Evolutionary conservation across 1,140 invertebrate species (phyloP).

Genomic region (Drosophila hydei): DNA sequence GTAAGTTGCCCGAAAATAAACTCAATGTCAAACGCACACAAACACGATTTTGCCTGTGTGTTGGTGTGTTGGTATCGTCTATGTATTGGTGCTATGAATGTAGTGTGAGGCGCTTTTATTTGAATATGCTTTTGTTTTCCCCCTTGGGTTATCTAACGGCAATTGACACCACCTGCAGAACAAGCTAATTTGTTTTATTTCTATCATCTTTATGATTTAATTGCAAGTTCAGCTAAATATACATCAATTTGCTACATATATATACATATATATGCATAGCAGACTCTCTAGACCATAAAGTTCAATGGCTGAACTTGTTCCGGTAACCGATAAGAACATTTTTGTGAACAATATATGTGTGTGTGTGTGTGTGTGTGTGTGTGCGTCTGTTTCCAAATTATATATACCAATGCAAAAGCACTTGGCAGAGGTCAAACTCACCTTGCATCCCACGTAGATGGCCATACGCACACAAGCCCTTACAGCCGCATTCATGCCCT

Average conservation of each 20-base stretch:
- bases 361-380: background rate
- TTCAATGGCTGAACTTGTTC: constrained; percentile 28
- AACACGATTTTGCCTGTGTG: constrained; percentile 10
- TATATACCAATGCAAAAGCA: constrained; percentile 48
- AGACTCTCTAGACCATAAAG: background rate
- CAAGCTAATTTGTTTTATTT: constrained; percentile 34
- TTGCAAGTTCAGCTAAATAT: constrained; percentile 4
- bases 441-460: constrained; percentile 86
- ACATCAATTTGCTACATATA: constrained; percentile 3
- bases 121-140: constrained; percentile 34
- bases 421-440: constrained; percentile 79
- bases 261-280: background rate
- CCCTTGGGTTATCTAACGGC: constrained; percentile 70
- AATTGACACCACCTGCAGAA: constrained; percentile 30
- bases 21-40: constrained; percentile 71
- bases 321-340: constrained; percentile 35
- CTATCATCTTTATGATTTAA: constrained; percentile 12
- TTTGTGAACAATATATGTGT: constrained; percentile 6
- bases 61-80: background rate
- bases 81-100: constrained; percentile 1
- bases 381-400: background rate
- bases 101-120: constrained; percentile 38
- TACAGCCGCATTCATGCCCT: constrained; percentile 99
- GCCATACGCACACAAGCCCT: constrained; percentile 99
- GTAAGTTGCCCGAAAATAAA: constrained; percentile 69